Conservation (phyloP, 2,888 invertebrate species). For the Encarsia formosa region DNA sequence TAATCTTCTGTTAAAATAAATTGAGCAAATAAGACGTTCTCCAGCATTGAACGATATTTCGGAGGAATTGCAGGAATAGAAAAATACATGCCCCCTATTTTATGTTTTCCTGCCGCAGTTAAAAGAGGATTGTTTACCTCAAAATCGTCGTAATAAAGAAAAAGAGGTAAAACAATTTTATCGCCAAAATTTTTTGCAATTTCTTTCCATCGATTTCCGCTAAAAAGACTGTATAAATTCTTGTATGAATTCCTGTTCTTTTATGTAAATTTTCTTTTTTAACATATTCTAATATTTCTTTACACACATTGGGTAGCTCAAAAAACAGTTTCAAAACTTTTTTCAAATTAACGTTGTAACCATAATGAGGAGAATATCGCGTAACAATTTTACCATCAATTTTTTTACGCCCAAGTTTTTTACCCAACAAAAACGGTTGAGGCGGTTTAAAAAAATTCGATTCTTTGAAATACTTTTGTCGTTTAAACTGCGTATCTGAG, state of each 20-base stretch:
- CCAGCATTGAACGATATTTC: constrained; percentile 5
- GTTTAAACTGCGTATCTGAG: not conserved
- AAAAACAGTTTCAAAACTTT: not conserved
- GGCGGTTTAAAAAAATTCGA: not conserved
- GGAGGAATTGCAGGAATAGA: constrained; percentile 19
- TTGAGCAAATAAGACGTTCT: constrained; percentile 19
- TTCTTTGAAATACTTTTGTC: not conserved
- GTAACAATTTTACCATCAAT: not conserved
- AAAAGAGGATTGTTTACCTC: constrained; percentile 4
- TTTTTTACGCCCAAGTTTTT: not conserved
- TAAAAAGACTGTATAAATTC: not conserved
- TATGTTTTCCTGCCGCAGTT: constrained; percentile 11
- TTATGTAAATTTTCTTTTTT: not conserved
- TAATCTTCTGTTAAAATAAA: constrained; percentile 10
- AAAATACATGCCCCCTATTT: constrained; percentile 22
- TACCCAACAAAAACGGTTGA: not conserved
- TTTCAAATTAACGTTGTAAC: not conserved
- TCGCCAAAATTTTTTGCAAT: not conserved
- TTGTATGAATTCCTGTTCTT: not conserved
- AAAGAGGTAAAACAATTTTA: constrained; percentile 12
- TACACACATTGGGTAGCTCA: not conserved
- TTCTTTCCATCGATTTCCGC: constrained; percentile 5
- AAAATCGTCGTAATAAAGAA: constrained; percentile 9
- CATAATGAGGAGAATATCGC: not conserved
- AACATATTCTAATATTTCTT: not conserved